Evolutionary conservation across 1,140 invertebrate genomes (phyloP).

Genomic region (Lucilia cuprina): DNA sequence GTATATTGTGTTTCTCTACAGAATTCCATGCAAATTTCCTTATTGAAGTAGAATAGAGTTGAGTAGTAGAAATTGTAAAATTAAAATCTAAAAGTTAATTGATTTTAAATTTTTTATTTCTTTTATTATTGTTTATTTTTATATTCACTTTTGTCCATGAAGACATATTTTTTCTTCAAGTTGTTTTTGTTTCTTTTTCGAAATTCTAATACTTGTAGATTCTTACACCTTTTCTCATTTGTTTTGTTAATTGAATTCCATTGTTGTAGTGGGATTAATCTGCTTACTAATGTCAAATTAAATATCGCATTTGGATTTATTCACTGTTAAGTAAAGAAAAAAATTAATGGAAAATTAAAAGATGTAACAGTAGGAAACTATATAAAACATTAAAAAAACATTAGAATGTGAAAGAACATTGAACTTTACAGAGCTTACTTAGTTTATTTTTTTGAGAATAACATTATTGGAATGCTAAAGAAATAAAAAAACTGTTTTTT

Average conservation of each 20-base stretch:
- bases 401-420: not conserved
- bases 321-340: not conserved
- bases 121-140: too few relatives aligned
- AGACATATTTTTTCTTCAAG: not conserved
- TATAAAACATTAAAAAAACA: not conserved
- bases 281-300: conserved; percentile 9
- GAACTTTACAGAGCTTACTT: not conserved
- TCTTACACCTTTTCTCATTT: conserved; percentile 20
- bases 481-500: too few relatives aligned
- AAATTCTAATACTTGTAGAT: not conserved
- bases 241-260: conserved; percentile 28
- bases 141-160: not conserved
- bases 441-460: too few relatives aligned
- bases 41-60: not conserved
- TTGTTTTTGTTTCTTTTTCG: not conserved
- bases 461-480: too few relatives aligned
- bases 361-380: not conserved
- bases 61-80: not conserved
- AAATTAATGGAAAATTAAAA: not conserved
- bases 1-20: not conserved
- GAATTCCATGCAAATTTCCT: not conserved
- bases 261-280: conserved; percentile 12
- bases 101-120: conserved; percentile 2
- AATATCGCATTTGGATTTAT: not conserved
- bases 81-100: not conserved